Evolutionary conservation across 2,113 vertebrate genomes (phyloP), one percentile per base, ranked within the genome.

Genomic region (Morone saxatilis): DNA sequence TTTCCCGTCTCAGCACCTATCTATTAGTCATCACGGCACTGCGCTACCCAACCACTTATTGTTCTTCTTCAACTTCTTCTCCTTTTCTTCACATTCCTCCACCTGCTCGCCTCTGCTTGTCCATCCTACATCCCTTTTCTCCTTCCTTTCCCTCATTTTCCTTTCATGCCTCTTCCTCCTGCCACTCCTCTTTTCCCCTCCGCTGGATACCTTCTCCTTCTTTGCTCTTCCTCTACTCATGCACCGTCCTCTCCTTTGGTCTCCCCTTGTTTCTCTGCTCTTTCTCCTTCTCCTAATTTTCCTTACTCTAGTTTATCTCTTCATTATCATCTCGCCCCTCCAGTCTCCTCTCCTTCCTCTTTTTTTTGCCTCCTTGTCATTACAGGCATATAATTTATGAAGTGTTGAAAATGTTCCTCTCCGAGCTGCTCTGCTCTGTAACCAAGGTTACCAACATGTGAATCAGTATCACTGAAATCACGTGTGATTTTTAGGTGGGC

Each of bases 391-490:
- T 92, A 80, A 94, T 92, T 93, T 90, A 91, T 91, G 87, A 88
- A 93, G 84, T 88, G 87, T 73, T 91, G 74, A 66, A 78, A 90
- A 85, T 90, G 76, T 86, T 90, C 84, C 88, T 43, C 83, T 83
- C 69, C 19, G 45, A 78, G 81, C 78, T 68, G 71, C 87, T 79
- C 67, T 51, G 75, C 87, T 86, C 85, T 22, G 91, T 94, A 90
- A 90, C 90, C 92, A 90, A 76, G 91, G 92, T 90, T 91, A 92
- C 93, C 83, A 62, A 75, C 81, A 82, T 77, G 68, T 85, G 90
- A 87, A 86, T 81, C 68, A 40, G 71, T 71, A 70, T 74, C 78
- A 70, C 60, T 71, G 85, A 62, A 70, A 86, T 82, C 74, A 80
- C 12, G 31, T 87, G 80, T 72, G 81, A 81, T 66, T 80, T 88